phyloP scores from a whole-genome alignment of 2,113 vertebrate genomes.

The Pterocles burchelli region DNA sequence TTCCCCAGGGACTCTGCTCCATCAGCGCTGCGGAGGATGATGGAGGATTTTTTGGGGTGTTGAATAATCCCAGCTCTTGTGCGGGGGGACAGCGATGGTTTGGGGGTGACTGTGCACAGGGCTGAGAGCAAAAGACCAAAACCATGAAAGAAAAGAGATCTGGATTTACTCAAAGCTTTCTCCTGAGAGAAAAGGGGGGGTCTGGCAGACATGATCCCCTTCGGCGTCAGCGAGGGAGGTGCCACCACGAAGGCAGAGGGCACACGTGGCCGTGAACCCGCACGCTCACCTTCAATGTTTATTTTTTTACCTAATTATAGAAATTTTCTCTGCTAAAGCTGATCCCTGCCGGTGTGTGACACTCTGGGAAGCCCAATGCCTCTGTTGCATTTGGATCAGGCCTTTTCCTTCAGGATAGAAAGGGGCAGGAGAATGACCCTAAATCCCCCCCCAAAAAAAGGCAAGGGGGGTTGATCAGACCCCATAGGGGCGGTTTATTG shows the following conservation, averaged over 20 bases:
- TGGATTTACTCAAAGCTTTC: neutral
- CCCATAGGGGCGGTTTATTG: slow-evolving; percentile 24
- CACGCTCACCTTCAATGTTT: no score
- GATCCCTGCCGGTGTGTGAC: accelerated
- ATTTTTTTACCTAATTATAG: neutral
- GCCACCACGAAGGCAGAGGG: neutral
- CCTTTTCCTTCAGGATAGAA: neutral
- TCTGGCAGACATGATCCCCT: no score
- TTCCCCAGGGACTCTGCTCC: accelerated
- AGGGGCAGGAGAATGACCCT: no score
- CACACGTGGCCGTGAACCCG: neutral
- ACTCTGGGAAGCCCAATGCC: neutral
- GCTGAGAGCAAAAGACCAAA: neutral
- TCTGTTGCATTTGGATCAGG: no score
- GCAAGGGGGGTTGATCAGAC: neutral
- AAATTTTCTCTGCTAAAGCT: neutral
- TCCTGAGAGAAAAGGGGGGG: no score
- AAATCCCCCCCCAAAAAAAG: no score
- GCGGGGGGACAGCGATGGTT: neutral
- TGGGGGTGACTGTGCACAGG: neutral
- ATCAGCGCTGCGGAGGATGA: accelerated
- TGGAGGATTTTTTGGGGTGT: neutral
- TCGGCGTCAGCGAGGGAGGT: neutral
- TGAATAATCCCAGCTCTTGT: neutral
- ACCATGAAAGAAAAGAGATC: no score